Evolutionary conservation across 2,113 vertebrate species (phyloP).

Genomic region (Hyperopisus bebe): DNA sequence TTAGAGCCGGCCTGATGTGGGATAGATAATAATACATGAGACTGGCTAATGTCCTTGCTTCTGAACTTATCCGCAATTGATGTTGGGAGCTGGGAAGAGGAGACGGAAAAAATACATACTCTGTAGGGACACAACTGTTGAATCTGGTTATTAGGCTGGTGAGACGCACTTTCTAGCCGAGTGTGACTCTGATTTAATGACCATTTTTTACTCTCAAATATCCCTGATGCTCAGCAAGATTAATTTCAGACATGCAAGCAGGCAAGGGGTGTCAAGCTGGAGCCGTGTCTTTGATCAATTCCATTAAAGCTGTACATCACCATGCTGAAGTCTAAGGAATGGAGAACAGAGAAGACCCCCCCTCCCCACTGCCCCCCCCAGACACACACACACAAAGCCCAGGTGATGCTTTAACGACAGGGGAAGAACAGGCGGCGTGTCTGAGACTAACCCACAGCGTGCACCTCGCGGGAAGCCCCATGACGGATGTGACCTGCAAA

Average conservation of each 20-base stretch:
- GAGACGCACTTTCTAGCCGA: constrained; percentile 53
- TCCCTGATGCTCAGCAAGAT: constrained; percentile 47
- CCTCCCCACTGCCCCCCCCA: too few species aligned
- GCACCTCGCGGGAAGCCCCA: constrained; percentile 32
- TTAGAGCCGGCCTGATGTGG: constrained; percentile 53
- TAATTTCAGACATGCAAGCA: constrained; percentile 44
- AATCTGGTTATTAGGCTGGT: constrained; percentile 57
- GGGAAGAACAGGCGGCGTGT: constrained; percentile 39
- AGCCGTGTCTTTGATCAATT: neutral
- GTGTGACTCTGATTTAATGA: constrained; percentile 55
- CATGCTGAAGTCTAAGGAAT: neutral
- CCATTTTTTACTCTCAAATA: constrained; percentile 45
- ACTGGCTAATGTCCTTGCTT: constrained; percentile 54
- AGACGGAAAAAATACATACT: constrained; percentile 40
- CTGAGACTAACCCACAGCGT: constrained; percentile 42
- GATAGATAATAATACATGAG: constrained; percentile 54
- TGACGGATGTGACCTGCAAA: constrained; percentile 54
- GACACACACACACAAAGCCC: neutral
- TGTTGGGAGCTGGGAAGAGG: constrained; percentile 42
- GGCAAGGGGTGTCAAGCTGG: constrained; percentile 50
- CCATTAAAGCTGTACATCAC: neutral
- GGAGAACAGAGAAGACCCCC: neutral
- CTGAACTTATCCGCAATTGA: constrained; percentile 48
- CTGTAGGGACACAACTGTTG: constrained; percentile 55
- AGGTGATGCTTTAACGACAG: constrained; percentile 45